Conservation (phyloP, 2,888 invertebrate genomes). For the Calliopum simillimum region DNA sequence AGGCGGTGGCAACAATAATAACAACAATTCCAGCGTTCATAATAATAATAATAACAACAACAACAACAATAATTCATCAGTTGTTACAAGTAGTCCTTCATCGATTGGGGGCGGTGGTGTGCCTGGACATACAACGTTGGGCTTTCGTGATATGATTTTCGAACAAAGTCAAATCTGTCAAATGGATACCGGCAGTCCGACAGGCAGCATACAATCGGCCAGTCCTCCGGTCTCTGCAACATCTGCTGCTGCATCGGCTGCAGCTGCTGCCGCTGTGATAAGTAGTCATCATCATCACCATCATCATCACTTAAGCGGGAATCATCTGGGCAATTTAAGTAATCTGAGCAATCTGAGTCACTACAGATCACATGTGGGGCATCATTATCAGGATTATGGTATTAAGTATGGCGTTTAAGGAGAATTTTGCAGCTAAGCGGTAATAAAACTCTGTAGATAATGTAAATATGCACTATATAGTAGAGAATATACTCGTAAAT, state of each 20-base stretch:
- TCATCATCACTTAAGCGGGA: constrained; percentile 63
- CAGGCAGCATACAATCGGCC: constrained; percentile 66
- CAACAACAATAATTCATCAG: constrained; percentile 46
- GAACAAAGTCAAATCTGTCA: constrained; percentile 67
- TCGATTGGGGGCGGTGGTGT: constrained; percentile 46
- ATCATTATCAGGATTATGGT: constrained; percentile 67
- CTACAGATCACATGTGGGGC: constrained; percentile 64
- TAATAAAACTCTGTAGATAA: too few relatives aligned
- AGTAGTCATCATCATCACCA: constrained; percentile 62
- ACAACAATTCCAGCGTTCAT: constrained; percentile 46
- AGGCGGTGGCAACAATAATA: constrained; percentile 47
- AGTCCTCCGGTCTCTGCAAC: constrained; percentile 63
- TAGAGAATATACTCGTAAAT: too few relatives aligned
- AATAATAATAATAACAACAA: constrained; percentile 49
- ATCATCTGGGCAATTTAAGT: constrained; percentile 63
- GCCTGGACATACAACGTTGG: constrained; percentile 54
- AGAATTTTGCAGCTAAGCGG: too few relatives aligned
- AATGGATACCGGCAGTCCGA: constrained; percentile 67
- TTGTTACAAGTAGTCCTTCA: constrained; percentile 55
- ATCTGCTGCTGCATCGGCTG: constrained; percentile 55
- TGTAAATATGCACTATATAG: too few relatives aligned
- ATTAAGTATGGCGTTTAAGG: constrained; percentile 67
- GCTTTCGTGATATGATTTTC: constrained; percentile 67
- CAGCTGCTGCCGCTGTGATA: constrained; percentile 56
- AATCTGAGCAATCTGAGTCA: constrained; percentile 65